Conservation (phyloP, 2,113 vertebrate genomes). For the Petrocephalus zakoni region DNA sequence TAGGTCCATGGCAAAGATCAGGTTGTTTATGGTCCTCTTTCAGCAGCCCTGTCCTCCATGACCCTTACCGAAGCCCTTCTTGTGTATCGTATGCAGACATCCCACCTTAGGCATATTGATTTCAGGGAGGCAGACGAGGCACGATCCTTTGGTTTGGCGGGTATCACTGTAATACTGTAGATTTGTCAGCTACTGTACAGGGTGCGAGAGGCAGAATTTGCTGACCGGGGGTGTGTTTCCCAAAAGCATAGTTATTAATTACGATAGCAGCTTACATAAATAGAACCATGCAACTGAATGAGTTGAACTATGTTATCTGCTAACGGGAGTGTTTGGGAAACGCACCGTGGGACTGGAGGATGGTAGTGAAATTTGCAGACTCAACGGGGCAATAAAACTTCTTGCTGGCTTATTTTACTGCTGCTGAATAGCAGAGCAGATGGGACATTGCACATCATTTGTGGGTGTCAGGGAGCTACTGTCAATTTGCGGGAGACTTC, state of each 20-base stretch:
- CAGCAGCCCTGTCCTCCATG: too few relatives aligned
- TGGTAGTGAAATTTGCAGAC: not conserved
- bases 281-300: too few relatives aligned
- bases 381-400: not conserved
- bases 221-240: not conserved
- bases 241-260: too few relatives aligned
- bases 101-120: not conserved
- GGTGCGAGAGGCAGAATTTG: not conserved
- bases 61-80: too few relatives aligned
- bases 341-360: not conserved
- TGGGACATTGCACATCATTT: not conserved
- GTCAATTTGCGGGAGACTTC: not conserved
- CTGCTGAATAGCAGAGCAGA: not conserved
- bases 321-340: too few relatives aligned
- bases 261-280: too few relatives aligned
- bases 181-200: not conserved
- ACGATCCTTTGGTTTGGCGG: not conserved
- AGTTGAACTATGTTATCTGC: too few relatives aligned
- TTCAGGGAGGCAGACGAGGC: not conserved
- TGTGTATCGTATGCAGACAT: too few relatives aligned
- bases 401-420: not conserved
- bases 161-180: not conserved
- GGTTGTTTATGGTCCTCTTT: too few relatives aligned
- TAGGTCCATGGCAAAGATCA: not conserved
- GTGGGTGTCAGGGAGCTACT: not conserved